A percentile compares a stretch with the other conserved stretches of the same genome.
phyloP scores from a whole-genome alignment of 2,113 vertebrate species.

The Hippopotamus amphibius region DNA sequence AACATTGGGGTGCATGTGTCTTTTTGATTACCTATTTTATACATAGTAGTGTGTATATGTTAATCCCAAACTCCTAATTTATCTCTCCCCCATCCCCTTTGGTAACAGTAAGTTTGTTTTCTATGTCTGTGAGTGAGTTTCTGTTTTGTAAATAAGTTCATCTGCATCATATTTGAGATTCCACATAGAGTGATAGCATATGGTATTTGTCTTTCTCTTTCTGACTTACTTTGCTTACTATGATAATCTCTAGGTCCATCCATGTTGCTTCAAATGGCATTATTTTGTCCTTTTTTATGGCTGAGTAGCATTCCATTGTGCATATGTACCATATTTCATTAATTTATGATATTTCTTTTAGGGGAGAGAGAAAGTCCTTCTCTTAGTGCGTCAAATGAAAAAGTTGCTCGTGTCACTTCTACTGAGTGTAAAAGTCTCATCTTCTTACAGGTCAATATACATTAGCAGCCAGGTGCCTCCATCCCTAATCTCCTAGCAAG shows the following conservation, averaged over 20 bases:
- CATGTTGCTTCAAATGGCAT: neutral
- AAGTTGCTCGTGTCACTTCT: neutral
- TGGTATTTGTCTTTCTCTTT: neutral
- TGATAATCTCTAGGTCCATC: neutral
- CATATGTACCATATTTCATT: neutral
- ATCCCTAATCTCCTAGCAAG: neutral
- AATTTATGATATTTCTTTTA: slow-evolving; percentile 12
- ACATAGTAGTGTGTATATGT: neutral
- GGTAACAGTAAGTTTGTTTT: neutral
- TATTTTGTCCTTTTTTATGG: neutral
- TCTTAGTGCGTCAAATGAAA: neutral
- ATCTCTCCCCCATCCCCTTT: neutral
- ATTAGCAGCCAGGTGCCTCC: neutral
- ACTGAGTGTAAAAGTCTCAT: neutral
- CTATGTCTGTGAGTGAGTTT: neutral
- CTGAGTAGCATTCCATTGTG: neutral
- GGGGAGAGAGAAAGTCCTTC: neutral
- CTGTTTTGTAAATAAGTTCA: neutral
- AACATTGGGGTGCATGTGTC: no score
- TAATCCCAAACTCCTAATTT: neutral
- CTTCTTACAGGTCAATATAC: neutral
- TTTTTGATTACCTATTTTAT: neutral
- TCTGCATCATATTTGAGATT: neutral
- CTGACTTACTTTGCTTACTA: neutral
- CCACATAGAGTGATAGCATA: neutral